A percentile compares a stretch with the other conserved stretches of the same genome.
Evolutionary conservation across 2,888 invertebrate species (phyloP).

Genomic region (Cheilosia soror): DNA sequence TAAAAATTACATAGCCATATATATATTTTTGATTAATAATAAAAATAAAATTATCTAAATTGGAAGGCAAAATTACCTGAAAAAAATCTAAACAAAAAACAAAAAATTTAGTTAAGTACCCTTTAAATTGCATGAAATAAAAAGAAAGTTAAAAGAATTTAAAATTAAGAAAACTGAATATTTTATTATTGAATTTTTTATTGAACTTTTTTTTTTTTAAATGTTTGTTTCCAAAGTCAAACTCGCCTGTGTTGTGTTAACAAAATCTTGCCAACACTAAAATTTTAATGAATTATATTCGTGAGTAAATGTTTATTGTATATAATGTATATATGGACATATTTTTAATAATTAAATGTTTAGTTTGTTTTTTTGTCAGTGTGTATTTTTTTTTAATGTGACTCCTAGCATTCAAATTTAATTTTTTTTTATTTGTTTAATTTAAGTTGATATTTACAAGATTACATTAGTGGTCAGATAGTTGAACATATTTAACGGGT

Average conservation of each 20-base stretch:
- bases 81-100: slow-evolving; percentile 60
- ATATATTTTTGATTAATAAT: slow-evolving; percentile 17
- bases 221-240: slow-evolving; percentile 22
- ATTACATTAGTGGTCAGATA: slow-evolving; percentile 32
- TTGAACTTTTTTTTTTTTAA: slow-evolving; percentile 49
- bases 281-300: slow-evolving; percentile 48
- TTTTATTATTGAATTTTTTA: slow-evolving; percentile 39
- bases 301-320: slow-evolving; percentile 47
- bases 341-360: slow-evolving; percentile 53
- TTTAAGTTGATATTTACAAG: slow-evolving; percentile 54
- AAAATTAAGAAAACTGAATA: slow-evolving; percentile 55
- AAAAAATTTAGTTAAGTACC: slow-evolving; percentile 63
- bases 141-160: not conserved
- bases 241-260: slow-evolving; percentile 31
- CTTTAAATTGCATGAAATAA: slow-evolving; percentile 24
- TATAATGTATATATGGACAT: slow-evolving; percentile 47
- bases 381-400: slow-evolving; percentile 28
- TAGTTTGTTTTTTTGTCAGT: not conserved
- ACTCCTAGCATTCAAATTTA: slow-evolving; percentile 49
- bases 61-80: slow-evolving; percentile 64
- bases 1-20: slow-evolving; percentile 43
- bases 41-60: slow-evolving; percentile 52
- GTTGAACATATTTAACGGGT: not conserved
- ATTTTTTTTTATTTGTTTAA: slow-evolving; percentile 1
- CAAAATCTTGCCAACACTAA: slow-evolving; percentile 39